phyloP scores from a whole-genome alignment of 2,113 vertebrate genomes.

The Elaphurus davidianus region DNA sequence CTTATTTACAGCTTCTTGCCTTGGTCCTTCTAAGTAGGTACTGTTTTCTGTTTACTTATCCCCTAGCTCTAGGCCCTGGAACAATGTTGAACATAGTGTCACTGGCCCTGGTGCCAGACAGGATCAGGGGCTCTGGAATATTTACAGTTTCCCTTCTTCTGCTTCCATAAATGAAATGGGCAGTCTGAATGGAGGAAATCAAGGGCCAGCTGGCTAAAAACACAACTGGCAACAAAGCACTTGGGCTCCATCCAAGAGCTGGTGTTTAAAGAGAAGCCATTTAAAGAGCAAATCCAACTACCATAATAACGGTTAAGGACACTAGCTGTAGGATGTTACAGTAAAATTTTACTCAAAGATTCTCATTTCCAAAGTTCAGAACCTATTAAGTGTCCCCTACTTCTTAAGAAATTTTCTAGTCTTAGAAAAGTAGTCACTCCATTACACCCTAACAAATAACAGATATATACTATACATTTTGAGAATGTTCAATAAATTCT shows the following conservation, averaged over 20 bases:
- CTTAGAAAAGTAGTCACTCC: neutral
- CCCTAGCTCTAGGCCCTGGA: constrained; percentile 35
- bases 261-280: constrained; percentile 66
- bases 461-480: neutral
- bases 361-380: constrained; percentile 18
- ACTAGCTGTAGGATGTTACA: neutral
- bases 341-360: neutral
- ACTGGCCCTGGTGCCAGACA: constrained; percentile 61
- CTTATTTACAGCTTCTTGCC: constrained; percentile 50
- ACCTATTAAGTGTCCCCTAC: neutral
- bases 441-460: neutral
- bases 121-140: constrained; percentile 64
- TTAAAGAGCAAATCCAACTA: constrained; percentile 67
- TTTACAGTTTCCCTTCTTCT: constrained; percentile 65
- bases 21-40: constrained; percentile 30
- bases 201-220: constrained; percentile 76
- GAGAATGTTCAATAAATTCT: neutral
- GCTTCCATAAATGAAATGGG: constrained; percentile 75
- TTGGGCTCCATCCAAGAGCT: constrained; percentile 74
- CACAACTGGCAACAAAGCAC: constrained; percentile 71
- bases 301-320: constrained; percentile 4
- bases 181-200: constrained; percentile 75
- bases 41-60: constrained; percentile 68
- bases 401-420: constrained; percentile 3
- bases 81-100: constrained; percentile 69